Conservation (phyloP, 2,797 vertebrate species). For the Cyprinella venusta region DNA sequence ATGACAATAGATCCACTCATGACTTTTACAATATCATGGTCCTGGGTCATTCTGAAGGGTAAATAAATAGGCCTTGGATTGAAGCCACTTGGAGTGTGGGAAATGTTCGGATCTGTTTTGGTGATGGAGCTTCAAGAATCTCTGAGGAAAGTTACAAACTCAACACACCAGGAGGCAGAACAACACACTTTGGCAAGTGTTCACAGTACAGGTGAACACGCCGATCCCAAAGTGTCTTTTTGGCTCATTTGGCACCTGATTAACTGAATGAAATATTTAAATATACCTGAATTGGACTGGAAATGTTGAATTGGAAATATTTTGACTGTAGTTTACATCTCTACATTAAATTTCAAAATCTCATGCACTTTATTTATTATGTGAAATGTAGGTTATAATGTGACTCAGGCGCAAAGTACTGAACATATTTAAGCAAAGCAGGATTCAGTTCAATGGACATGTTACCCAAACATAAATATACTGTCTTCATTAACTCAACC, state of each 20-base stretch:
- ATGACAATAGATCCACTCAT: constrained; percentile 55
- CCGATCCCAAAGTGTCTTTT: not conserved
- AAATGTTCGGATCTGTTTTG: not conserved
- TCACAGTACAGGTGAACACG: not conserved
- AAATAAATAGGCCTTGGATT: constrained; percentile 27
- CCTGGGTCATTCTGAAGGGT: constrained; percentile 44
- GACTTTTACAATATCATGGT: constrained; percentile 29
- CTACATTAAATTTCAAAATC: not conserved
- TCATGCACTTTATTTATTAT: not conserved
- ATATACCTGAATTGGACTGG: not conserved
- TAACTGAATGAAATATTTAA: not conserved
- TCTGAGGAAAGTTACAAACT: not conserved
- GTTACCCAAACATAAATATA: not conserved
- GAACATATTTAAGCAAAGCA: not conserved
- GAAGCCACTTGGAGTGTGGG: not conserved
- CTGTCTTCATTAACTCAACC: not conserved
- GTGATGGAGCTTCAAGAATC: not conserved
- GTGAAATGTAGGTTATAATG: not conserved
- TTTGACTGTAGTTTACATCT: too few species aligned
- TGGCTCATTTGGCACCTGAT: not conserved
- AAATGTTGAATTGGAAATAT: not conserved
- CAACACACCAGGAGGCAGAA: not conserved
- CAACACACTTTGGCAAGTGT: not conserved
- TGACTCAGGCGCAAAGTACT: not conserved
- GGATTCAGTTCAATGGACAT: not conserved